phyloP scores from a whole-genome alignment of 2,888 invertebrate species.

The Exocentrus adspersus region DNA sequence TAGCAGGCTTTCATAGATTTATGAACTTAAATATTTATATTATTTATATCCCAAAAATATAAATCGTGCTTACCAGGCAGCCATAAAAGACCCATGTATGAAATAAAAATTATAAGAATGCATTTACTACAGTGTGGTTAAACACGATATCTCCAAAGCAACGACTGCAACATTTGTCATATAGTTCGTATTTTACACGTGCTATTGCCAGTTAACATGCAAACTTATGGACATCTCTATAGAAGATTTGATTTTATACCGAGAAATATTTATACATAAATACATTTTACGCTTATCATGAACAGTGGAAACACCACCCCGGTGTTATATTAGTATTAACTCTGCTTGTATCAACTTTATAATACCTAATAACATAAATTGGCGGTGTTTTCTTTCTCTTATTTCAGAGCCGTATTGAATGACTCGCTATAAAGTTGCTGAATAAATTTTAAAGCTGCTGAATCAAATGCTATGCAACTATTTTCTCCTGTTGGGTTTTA shows the following conservation, averaged over 20 bases:
- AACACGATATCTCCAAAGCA: conserved; percentile 54
- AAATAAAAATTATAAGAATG: conserved; percentile 44
- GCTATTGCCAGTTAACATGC: conserved; percentile 58
- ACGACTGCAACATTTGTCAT: conserved; percentile 55
- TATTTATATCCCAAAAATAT: conserved; percentile 10
- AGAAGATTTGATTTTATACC: conserved; percentile 54
- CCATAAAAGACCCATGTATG: conserved; percentile 31
- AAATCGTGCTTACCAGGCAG: conserved; percentile 12
- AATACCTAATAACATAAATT: conserved; percentile 35
- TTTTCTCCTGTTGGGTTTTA: background rate
- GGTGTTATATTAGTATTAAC: conserved; percentile 43
- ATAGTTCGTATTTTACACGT: conserved; percentile 56
- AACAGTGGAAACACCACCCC: conserved; percentile 41
- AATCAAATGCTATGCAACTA: background rate
- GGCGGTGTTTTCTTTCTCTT: conserved; percentile 12
- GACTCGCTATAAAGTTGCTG: conserved; percentile 17
- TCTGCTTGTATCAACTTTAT: conserved; percentile 36
- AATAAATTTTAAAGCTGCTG: conserved; percentile 1
- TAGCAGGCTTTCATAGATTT: background rate
- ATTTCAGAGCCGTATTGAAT: conserved; percentile 10
- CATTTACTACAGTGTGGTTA: conserved; percentile 40
- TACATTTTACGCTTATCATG: conserved; percentile 47
- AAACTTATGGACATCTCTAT: conserved; percentile 53
- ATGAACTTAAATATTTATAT: conserved; percentile 6
- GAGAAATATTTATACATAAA: conserved; percentile 51